phyloP scores from a whole-genome alignment of 2,113 vertebrate species.

The Vulpes vulpes region DNA sequence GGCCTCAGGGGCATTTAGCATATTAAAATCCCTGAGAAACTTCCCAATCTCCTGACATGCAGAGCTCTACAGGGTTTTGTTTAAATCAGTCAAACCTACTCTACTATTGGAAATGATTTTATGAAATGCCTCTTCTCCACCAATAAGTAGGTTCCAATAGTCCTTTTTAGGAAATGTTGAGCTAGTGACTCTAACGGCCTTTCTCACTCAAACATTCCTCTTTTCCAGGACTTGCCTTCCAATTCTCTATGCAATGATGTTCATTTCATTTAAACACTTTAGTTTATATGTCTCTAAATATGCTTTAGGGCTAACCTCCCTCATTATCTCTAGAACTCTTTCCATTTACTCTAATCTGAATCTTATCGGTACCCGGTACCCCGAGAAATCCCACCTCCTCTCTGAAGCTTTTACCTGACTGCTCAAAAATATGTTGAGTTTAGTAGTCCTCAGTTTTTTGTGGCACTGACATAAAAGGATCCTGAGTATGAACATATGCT shows the following conservation, averaged over 20 bases:
- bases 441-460: not conserved
- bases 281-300: not conserved
- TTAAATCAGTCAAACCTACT: not conserved
- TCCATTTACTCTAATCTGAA: not conserved
- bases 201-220: not conserved
- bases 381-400: not conserved
- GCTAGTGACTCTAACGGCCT: not conserved
- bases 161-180: not conserved
- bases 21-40: not conserved
- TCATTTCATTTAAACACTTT: not conserved
- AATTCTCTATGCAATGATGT: not conserved
- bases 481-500: not conserved
- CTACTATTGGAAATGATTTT: not conserved
- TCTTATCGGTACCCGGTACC: not conserved
- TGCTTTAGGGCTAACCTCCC: not conserved
- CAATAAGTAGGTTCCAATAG: not conserved
- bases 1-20: not conserved
- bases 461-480: not conserved
- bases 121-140: not conserved
- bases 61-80: not conserved
- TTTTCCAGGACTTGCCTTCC: not conserved
- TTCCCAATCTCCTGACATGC: not conserved
- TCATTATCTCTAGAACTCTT: not conserved
- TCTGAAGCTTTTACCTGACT: not conserved
- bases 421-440: not conserved